Base-by-base conservation (phyloP, 1,140 invertebrate genomes). In the Drosophila santomea region DNA sequence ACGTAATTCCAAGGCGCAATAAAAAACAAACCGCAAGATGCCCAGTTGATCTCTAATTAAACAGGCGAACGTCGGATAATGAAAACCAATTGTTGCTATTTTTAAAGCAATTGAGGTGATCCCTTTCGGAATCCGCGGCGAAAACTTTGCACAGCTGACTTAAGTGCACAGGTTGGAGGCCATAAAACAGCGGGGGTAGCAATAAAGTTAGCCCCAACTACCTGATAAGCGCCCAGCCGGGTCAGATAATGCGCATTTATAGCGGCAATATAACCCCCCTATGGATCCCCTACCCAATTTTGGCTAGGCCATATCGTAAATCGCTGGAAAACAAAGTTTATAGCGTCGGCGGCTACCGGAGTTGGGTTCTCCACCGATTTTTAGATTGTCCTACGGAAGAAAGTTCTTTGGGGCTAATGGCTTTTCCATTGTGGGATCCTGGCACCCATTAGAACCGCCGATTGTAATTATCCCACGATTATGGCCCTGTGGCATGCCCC, bases 41-140 rank as follows among this genome's bases (percentile, higher is more conserved):
- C 57, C 45, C 56, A 38, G 69, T 44, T 39, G 50, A 45, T 71
- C 38, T 58, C 59, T 77, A 80, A 84, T 81, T 84, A 81, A 74
- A 75, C 54, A 64, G 20, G 35, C 28, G 20, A 15, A 23, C 32
- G 11, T 47, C 20, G 74, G 82, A 78, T 82, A 86, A 81, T 86
- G 64, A 81, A 86, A 67, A 75, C 68, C 57, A 85, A 85, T 88
- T 86, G 78, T 75, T 68, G 71, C 74, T 85, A 82, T 88, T 86
- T 82, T 85, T 82, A 85, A 71, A 78, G 47, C 78, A 76, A 84
- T 83, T 83, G 66, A 52, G 60, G 48, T 39, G 78, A 60, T 84
- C 61, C 64, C 50, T 15, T 25, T 39, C 41, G 20, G 54, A 45
- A 28, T 12, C 38, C 35, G 17, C 10, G n/a, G n/a, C 38, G 47